phyloP scores from a whole-genome alignment of 2,113 vertebrate species.

The Odobenus rosmarus region DNA sequence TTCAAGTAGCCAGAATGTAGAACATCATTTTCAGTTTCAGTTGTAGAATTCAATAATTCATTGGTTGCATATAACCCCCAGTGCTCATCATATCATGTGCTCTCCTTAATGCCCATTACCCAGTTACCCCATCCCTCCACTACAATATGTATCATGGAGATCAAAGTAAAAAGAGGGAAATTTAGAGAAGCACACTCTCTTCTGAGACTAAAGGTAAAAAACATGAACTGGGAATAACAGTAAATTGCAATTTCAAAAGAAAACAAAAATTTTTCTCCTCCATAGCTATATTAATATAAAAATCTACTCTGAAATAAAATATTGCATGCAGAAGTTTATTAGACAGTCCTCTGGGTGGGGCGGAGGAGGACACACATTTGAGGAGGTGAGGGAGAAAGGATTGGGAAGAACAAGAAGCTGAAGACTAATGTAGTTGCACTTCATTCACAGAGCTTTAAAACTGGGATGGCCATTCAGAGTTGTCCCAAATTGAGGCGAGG shows the following conservation, averaged over 20 bases:
- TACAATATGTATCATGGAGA: background rate
- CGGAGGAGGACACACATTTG: too few relatives aligned
- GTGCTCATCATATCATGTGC: background rate
- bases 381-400: accelerated
- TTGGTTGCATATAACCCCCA: background rate
- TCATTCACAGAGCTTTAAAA: accelerated
- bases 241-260: background rate
- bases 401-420: background rate
- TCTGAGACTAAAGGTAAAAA: background rate
- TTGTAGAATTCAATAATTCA: background rate
- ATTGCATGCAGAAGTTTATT: background rate
- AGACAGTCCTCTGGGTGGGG: background rate
- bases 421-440: accelerated
- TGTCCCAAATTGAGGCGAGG: background rate
- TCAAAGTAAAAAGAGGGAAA: background rate
- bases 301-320: background rate
- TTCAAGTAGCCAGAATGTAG: background rate
- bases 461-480: accelerated
- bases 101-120: background rate
- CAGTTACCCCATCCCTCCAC: background rate
- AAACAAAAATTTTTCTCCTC: background rate
- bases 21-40: background rate
- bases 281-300: background rate
- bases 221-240: background rate
- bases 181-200: background rate